Conservation (phyloP, 2,888 invertebrate species). For the Psylliodes chrysocephalus region DNA sequence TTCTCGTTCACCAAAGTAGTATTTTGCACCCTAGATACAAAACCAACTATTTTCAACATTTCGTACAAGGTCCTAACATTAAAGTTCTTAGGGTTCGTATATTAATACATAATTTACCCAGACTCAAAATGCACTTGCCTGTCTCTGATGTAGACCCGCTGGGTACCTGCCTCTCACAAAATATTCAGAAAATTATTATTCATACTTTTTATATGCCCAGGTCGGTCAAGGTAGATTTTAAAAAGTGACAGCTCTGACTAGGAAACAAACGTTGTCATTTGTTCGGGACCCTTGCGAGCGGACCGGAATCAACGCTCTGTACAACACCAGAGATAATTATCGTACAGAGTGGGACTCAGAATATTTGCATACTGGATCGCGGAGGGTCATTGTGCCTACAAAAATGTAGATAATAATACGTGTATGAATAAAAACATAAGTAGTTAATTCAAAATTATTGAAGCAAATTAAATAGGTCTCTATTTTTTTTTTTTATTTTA, state of each 20-base stretch:
- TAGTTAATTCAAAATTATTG: too few species aligned
- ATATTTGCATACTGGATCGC: conserved; percentile 5
- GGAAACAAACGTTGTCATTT: conserved; percentile 45
- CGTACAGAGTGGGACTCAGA: conserved; percentile 26
- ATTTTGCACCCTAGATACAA: too few species aligned
- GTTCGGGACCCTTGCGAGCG: conserved; percentile 37
- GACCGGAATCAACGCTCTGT: conserved; percentile 35
- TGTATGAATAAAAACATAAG: too few species aligned
- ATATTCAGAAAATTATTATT: conserved; percentile 42
- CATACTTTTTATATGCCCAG: conserved; percentile 38
- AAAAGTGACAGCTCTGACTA: conserved; percentile 44
- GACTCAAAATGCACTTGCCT: background rate
- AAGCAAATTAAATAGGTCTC: too few species aligned
- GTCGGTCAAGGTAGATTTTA: conserved; percentile 42
- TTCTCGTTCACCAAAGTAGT: too few species aligned
- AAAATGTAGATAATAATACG: too few species aligned
- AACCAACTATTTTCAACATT: too few species aligned
- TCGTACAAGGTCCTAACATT: too few species aligned
- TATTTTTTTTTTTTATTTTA: too few species aligned
- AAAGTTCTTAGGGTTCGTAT: too few species aligned
- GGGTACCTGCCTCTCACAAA: conserved; percentile 30
- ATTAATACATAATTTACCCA: too few species aligned
- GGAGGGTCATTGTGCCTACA: too few species aligned
- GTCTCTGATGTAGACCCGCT: background rate
- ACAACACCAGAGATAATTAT: conserved; percentile 31